Percentiles rank a stretch among this genome's conserved stretches.
Conservation (phyloP, 2,888 invertebrate species). For the Pycnomerus fuliginosus region DNA sequence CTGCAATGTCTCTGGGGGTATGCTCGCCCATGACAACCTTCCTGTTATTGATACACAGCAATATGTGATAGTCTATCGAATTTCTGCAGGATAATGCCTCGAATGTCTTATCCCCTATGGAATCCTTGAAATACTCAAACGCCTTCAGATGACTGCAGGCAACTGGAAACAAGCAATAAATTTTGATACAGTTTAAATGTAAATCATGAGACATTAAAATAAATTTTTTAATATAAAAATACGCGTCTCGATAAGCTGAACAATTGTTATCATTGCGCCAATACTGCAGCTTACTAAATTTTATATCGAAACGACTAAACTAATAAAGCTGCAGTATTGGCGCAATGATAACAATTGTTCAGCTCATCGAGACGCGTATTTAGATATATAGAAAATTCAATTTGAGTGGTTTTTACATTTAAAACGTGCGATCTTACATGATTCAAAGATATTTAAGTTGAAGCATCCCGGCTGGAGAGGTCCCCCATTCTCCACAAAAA, state of each 20-base stretch:
- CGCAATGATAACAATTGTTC: too few species aligned
- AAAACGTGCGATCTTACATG: constrained; percentile 21
- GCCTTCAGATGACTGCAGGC: constrained; percentile 33
- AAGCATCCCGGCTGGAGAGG: constrained; percentile 31
- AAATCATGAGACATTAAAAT: too few species aligned
- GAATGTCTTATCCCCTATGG: constrained; percentile 26
- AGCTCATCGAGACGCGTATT: too few species aligned
- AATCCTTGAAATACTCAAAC: constrained; percentile 27
- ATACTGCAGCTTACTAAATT: too few species aligned
- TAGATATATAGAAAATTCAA: too few species aligned
- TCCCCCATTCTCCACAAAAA: constrained; percentile 32
- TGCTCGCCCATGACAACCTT: constrained; percentile 32
- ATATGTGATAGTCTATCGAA: constrained; percentile 17
- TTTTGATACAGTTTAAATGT: neutral
- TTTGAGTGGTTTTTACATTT: neutral
- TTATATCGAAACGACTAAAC: too few species aligned
- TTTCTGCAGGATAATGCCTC: constrained; percentile 28
- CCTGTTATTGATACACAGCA: constrained; percentile 26
- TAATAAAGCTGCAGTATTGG: too few species aligned
- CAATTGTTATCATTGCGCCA: too few species aligned
- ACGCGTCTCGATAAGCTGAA: too few species aligned
- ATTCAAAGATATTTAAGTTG: constrained; percentile 28
- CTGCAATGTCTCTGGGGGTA: constrained; percentile 17
- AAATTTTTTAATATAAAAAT: too few species aligned
- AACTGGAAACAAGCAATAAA: constrained; percentile 24